Base-by-base conservation (phyloP, 2,113 vertebrate genomes). In the Tylochromis polylepis region DNA sequence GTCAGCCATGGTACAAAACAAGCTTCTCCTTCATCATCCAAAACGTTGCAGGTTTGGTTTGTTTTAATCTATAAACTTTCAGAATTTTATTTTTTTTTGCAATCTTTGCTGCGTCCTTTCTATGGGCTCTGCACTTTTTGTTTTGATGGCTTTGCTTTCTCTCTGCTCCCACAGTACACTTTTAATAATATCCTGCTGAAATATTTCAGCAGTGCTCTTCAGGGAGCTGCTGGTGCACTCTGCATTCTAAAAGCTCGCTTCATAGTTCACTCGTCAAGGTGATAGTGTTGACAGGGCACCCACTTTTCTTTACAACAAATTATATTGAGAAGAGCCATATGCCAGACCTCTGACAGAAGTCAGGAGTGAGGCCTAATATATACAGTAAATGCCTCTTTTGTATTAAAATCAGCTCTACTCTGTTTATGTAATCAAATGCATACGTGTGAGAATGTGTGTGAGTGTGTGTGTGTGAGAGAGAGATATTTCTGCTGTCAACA, bases 71-170 rank as follows among this genome's bases (percentile, higher is more conserved):
- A 65, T 15, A 81, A 93, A 88, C 87, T 84, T 78, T 86, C 20
- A 38, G 34, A 65, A 34, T 38, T 67, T 38, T 38, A 38, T 49
- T 59, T 84, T 58, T 90, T 53, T 81, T 29, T 85, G 38, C 80
- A 75, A 65, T 58, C 38, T 6, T 31, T 49, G 11, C 27, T 60
- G 81, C 14, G 85, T 89, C 59, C n/a, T 79, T 77, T 77, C 53
- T 60, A 24, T 4, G 62, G 81, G n/a, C 88, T 83, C 29, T 24
- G 11, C 34, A 59, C 65, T 70, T 84, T 80, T 16, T 56, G 53
- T 87, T 93, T 90, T 91, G 62, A 92, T 91, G 75, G 72, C 77
- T 94, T 94, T 89, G 80, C 59, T 80, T 82, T 90, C 90, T 83
- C 57, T 85, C 56, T 36, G 84, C 79, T 93, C 84, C 81, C 43